Evolutionary conservation across 1,140 invertebrate genomes (phyloP), one percentile per base, ranked within the genome.

Genomic region (Dreissena rostriformis): DNA sequence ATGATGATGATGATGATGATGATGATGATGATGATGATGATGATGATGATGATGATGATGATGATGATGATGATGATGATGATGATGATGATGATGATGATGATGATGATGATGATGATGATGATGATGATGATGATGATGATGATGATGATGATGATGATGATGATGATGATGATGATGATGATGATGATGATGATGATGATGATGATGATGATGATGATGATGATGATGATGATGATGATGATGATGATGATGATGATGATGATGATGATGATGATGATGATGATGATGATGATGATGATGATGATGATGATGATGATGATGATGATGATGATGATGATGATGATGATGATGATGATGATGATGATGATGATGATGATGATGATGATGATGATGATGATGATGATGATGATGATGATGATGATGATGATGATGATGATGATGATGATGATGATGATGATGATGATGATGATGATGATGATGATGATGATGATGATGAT

Each of bases 1-100:
- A 57, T 57, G 55, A 57, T 57, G 55, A 57, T 57, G 55, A 57
- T 57, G 55, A 57, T 57, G 55, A 57, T 57, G 55, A 57, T 57
- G 55, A 57, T 57, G 55, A 57, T 57, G 55, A 57, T 57, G 55
- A 57, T 57, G 55, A 57, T 57, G 55, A 57, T 57, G 55, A 57
- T 57, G 55, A 57, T 57, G 55, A 57, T 57, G 55, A 57, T 57
- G 55, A 57, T 57, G 55, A 57, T 57, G 55, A 57, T 57, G 55
- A 57, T 57, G 55, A 57, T 57, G 55, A 57, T 57, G 55, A 57
- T 57, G 55, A 57, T 57, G 55, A 57, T 57, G 55, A 57, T 57
- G 55, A 57, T 57, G 55, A 57, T 57, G 55, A 57, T 57, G 55
- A 57, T 57, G 55, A 57, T 57, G 55, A 57, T 57, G 55, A 57